Evolutionary conservation across 2,797 vertebrate genomes (phyloP).

Genomic region (Trachops cirrhosus): DNA sequence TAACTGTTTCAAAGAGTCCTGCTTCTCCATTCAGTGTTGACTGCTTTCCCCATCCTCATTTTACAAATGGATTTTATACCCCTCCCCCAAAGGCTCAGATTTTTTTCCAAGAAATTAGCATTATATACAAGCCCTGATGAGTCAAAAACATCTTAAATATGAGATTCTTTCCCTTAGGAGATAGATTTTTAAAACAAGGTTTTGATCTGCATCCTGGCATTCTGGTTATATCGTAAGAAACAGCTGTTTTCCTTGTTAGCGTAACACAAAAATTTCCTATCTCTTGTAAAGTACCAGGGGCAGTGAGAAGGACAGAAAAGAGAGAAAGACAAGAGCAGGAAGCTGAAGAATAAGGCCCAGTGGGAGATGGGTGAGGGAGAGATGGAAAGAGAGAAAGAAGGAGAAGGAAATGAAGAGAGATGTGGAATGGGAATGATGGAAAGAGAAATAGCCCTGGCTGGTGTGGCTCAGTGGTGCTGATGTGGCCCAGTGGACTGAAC

Average conservation of each 20-base stretch:
- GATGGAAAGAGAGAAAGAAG: not conserved
- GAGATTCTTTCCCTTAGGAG: conserved; percentile 36
- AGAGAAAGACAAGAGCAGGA: not conserved
- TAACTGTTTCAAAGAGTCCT: not conserved
- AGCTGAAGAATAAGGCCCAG: not conserved
- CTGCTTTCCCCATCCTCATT: not conserved
- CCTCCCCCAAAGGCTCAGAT: not conserved
- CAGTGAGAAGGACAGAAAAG: conserved; percentile 19
- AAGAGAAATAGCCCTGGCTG: not conserved
- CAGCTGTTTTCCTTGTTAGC: conserved; percentile 73
- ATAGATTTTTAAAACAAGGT: not conserved
- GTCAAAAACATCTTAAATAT: conserved; percentile 37
- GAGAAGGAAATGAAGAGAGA: not conserved
- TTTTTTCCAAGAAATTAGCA: not conserved
- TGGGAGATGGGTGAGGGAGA: not conserved
- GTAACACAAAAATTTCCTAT: conserved; percentile 67
- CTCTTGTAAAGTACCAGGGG: conserved; percentile 53
- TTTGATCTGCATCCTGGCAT: conserved; percentile 21
- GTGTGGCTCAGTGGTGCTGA: not conserved
- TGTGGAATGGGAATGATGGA: not conserved
- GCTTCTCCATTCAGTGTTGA: not conserved
- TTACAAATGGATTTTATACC: not conserved
- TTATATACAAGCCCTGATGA: not conserved
- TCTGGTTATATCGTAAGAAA: conserved; percentile 68
- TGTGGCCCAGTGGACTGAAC: not conserved